These are phyloP conservation scores for Chaetodon auriga DNA, from an alignment of 2,113 vertebrate genomes.

Conservation along the genomic window DNA sequence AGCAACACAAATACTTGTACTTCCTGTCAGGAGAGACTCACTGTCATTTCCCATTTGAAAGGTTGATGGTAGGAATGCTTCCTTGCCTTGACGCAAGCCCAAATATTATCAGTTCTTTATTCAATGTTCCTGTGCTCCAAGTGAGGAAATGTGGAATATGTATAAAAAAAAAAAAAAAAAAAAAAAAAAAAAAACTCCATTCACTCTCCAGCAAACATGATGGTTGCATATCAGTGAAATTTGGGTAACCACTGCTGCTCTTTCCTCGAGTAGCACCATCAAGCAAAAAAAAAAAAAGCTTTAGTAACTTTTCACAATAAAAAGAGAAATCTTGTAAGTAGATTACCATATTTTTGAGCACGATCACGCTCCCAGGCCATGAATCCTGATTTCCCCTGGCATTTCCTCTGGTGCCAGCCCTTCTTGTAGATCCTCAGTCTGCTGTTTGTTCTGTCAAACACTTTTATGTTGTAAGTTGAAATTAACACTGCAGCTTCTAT, in stretches of 20 bases:
- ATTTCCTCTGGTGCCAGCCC: neutral
- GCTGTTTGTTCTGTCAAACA: neutral
- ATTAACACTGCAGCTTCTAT: neutral
- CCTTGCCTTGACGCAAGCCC: neutral
- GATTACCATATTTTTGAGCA: neutral
- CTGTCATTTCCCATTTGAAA: neutral
- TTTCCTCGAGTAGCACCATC: too few species aligned
- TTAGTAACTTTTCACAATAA: too few species aligned
- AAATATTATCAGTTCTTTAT: neutral
- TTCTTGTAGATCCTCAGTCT: neutral
- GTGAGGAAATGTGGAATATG: too few species aligned
- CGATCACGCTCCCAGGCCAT: too few species aligned
- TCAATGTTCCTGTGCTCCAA: neutral
- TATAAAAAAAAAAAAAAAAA: too few species aligned
- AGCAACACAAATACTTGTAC: neutral
- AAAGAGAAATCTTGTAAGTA: neutral
- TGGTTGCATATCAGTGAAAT: neutral
- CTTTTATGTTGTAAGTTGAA: neutral
- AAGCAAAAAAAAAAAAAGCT: too few species aligned
- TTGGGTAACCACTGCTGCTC: too few species aligned
- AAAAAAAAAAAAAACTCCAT: too few species aligned
- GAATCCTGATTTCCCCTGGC: neutral
- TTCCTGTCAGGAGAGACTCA: neutral
- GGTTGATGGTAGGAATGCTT: neutral
- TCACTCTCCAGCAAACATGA: neutral